A percentile compares a stretch with the other conserved stretches of the same genome.
These are phyloP conservation scores for Hipposideros larvatus DNA, from an alignment of 2,797 vertebrate genomes.

Conservation along the genomic window DNA sequence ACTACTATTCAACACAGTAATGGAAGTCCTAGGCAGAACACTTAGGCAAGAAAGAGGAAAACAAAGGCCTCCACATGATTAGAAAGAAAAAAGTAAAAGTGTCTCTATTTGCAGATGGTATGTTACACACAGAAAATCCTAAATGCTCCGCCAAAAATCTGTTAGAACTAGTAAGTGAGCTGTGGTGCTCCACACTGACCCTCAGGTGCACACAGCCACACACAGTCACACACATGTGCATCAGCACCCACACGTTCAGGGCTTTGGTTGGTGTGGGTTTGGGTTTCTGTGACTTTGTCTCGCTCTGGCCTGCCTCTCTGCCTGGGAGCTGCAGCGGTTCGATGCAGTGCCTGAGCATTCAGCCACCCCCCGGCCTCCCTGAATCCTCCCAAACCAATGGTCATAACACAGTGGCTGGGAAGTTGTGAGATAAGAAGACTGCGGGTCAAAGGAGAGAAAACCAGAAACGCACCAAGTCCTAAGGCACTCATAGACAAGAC, in stretches of 20 bases:
- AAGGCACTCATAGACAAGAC: not conserved
- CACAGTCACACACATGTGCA: not conserved
- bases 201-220: not conserved
- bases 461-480: not conserved
- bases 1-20: not conserved
- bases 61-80: not conserved
- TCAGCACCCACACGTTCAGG: not conserved
- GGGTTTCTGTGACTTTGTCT: not conserved
- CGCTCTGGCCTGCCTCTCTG: not conserved
- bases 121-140: not conserved
- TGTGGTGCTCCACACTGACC: not conserved
- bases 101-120: not conserved
- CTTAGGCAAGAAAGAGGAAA: not conserved
- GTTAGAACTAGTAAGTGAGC: not conserved
- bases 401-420: not conserved
- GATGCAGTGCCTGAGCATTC: not conserved
- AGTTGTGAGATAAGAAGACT: not conserved
- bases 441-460: not conserved
- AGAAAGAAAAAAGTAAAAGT: not conserved
- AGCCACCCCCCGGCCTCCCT: not conserved
- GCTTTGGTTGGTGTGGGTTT: not conserved
- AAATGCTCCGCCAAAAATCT: not conserved
- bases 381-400: not conserved
- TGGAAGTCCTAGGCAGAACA: not conserved
- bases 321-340: not conserved